phyloP scores from a whole-genome alignment of 1,140 invertebrate species.

The Dendrolimus kikuchii region DNA sequence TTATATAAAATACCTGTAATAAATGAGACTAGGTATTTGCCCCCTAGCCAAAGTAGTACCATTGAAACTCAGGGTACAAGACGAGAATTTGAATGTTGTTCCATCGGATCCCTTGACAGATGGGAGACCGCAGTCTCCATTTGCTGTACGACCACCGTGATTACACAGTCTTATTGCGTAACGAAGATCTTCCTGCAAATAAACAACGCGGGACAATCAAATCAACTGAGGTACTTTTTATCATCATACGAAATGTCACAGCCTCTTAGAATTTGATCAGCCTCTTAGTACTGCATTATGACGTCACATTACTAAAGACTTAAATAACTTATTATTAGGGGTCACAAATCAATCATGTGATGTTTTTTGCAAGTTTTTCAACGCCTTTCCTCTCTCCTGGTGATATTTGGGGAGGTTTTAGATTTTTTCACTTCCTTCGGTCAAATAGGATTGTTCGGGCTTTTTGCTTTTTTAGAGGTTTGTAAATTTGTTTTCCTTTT shows the following conservation, averaged over 20 bases:
- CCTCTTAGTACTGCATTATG: no score
- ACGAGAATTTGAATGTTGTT: conserved; percentile 91
- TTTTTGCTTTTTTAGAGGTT: no score
- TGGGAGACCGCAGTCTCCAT: conserved; percentile 91
- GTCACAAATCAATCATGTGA: not conserved
- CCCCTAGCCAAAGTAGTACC: conserved; percentile 94
- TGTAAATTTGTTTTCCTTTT: no score
- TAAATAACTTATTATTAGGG: no score
- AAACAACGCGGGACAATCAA: conserved; percentile 2
- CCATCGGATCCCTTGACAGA: conserved; percentile 94
- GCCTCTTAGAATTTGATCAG: no score
- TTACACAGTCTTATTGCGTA: conserved; percentile 93
- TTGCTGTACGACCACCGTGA: conserved; percentile 92
- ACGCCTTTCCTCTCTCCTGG: no score
- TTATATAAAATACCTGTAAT: conserved; percentile 72
- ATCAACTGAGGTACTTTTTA: no score
- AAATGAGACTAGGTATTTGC: conserved; percentile 95
- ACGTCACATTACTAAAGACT: no score
- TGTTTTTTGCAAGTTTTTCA: not conserved
- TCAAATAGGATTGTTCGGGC: no score
- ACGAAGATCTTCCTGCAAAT: conserved; percentile 83
- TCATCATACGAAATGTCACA: no score
- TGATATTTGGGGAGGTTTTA: no score
- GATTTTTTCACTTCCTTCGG: no score
- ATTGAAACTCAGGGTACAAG: conserved; percentile 94